Evolutionary conservation across 2,888 invertebrate genomes (phyloP).

Genomic region (Callinectes sapidus): DNA sequence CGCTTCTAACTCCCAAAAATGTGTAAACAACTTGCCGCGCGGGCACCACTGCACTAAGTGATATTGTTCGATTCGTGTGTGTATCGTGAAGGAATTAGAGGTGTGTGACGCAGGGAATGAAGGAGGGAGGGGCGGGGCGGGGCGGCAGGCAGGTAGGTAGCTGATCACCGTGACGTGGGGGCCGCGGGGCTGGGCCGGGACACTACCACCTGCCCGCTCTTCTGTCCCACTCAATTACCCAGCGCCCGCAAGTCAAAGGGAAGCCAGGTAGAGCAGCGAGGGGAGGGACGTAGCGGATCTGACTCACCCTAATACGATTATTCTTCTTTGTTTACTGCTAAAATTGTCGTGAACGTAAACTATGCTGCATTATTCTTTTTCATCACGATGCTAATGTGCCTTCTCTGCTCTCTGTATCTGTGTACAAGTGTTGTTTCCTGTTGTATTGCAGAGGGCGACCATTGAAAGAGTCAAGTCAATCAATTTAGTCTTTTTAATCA

Average conservation of each 20-base stretch:
- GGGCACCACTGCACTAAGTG: not conserved
- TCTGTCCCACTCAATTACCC: slow-evolving; percentile 52
- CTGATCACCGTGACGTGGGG: slow-evolving; percentile 39
- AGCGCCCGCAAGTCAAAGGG: slow-evolving; percentile 43
- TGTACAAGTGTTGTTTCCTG: not conserved
- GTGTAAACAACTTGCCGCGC: not conserved
- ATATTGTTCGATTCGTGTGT: not conserved
- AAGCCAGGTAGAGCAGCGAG: slow-evolving; percentile 27
- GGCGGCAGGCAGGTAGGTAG: slow-evolving; percentile 36
- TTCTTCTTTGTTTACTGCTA: not conserved
- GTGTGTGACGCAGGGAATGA: not conserved
- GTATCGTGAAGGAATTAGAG: not conserved
- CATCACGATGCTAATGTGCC: not conserved
- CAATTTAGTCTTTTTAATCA: not conserved
- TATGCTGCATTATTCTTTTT: not conserved
- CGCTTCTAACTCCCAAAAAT: not conserved
- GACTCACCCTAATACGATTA: slow-evolving; percentile 21
- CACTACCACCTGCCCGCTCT: slow-evolving; percentile 58
- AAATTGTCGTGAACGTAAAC: not conserved
- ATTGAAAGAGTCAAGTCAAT: not conserved
- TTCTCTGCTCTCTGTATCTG: not conserved
- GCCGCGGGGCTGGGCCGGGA: slow-evolving; percentile 52
- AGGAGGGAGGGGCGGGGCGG: slow-evolving; percentile 7
- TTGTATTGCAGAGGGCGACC: not conserved
- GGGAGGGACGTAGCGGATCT: slow-evolving; percentile 28